These are phyloP conservation scores for Conus ventricosus DNA, from an alignment of 1,140 invertebrate species.

Conservation along the genomic window DNA sequence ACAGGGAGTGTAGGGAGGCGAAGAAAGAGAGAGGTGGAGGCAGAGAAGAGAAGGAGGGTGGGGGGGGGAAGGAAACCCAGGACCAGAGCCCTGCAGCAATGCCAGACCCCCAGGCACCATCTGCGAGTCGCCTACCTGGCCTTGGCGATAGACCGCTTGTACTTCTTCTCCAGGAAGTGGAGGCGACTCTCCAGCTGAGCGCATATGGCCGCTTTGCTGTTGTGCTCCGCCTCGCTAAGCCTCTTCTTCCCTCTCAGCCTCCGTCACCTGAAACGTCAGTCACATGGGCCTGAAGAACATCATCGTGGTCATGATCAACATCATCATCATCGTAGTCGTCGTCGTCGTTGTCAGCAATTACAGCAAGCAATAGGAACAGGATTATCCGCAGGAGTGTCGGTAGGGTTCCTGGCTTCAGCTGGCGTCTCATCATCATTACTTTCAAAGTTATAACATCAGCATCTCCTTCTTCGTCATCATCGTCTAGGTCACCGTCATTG, in stretches of 20 bases:
- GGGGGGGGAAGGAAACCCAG: no score
- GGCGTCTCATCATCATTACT: background rate
- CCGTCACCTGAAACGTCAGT: constrained; percentile 93
- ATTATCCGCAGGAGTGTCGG: no score
- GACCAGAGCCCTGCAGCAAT: no score
- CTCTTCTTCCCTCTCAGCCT: constrained; percentile 92
- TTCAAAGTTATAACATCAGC: background rate
- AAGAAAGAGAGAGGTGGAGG: no score
- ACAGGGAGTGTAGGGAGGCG: no score
- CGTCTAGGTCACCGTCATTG: background rate
- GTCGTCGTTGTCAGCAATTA: background rate
- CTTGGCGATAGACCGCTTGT: constrained; percentile 86
- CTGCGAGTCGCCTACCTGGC: constrained; percentile 78
- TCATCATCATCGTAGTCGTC: background rate
- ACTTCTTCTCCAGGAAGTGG: constrained; percentile 84
- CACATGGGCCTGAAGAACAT: background rate
- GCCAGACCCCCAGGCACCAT: no score
- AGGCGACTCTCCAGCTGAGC: constrained; percentile 70
- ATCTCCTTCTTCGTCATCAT: constrained; percentile 16
- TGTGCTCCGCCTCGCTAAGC: constrained; percentile 90
- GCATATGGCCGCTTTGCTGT: constrained; percentile 80
- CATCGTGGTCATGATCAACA: background rate
- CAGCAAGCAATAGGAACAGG: no score
- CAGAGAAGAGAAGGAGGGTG: no score
- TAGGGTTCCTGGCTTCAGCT: no score